These are phyloP conservation scores for Leptopilina syphax DNA, from an alignment of 2,888 invertebrate species.

Conservation along the genomic window DNA sequence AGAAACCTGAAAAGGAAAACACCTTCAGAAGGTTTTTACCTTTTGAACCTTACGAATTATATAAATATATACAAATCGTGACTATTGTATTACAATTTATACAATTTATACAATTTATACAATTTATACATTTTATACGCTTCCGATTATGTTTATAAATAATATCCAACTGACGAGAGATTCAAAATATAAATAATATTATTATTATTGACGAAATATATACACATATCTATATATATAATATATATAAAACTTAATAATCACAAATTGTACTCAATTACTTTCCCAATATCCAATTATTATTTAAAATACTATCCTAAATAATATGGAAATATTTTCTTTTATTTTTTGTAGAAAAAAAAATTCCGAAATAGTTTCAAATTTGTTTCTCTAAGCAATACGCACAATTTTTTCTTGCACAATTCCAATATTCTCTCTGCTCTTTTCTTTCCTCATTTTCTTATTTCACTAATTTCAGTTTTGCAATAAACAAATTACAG, in stretches of 20 bases:
- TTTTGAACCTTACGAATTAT: too few relatives aligned
- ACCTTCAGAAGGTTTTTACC: too few relatives aligned
- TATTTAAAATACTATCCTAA: not conserved
- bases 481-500: slow-evolving; percentile 4
- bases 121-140: not conserved
- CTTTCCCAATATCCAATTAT: not conserved
- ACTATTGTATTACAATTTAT: not conserved
- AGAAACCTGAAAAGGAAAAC: not conserved
- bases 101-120: not conserved
- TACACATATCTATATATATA: not conserved
- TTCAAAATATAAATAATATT: not conserved
- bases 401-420: slow-evolving; percentile 30
- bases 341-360: not conserved
- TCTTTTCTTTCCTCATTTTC: not conserved
- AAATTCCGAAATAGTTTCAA: slow-evolving; percentile 15
- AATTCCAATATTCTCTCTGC: not conserved
- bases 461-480: slow-evolving; percentile 2
- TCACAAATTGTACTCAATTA: not conserved
- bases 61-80: too few relatives aligned
- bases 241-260: not conserved
- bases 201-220: slow-evolving; percentile 4
- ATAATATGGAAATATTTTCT: too few relatives aligned
- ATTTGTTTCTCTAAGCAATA: slow-evolving; percentile 25
- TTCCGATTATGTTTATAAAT: not conserved
- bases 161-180: not conserved